phyloP scores from a whole-genome alignment of 2,888 invertebrate species.

The Volucella bombylans region DNA sequence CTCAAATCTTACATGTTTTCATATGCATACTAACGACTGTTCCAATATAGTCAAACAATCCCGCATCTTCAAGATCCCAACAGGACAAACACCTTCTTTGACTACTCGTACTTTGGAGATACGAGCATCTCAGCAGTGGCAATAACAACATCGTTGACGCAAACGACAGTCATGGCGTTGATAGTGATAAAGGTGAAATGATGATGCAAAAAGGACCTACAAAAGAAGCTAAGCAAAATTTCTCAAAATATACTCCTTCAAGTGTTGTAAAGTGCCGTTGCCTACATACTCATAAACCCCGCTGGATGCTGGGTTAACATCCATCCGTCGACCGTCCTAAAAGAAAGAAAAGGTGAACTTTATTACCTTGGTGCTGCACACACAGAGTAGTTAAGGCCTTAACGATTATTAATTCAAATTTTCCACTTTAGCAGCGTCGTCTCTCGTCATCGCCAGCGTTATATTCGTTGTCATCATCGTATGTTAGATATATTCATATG shows the following conservation, averaged over 20 bases:
- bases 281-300: conserved; percentile 33
- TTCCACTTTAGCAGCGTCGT: conserved; percentile 55
- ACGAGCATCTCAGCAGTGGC: conserved; percentile 25
- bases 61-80: conserved; percentile 29
- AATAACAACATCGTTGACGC: conserved; percentile 3
- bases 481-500: background rate
- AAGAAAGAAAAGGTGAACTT: conserved; percentile 63
- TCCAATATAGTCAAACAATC: conserved; percentile 29
- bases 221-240: conserved; percentile 1
- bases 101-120: conserved; percentile 14
- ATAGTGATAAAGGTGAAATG: conserved; percentile 38
- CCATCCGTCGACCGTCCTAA: conserved; percentile 20
- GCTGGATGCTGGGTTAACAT: background rate
- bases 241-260: conserved; percentile 39
- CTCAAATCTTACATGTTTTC: conserved; percentile 7
- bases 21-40: conserved; percentile 44
- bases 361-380: conserved; percentile 63
- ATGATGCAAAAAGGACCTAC: conserved; percentile 39
- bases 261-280: conserved; percentile 52
- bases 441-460: background rate
- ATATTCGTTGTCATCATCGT: background rate
- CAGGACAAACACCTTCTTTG: conserved; percentile 15
- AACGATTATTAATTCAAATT: conserved; percentile 73
- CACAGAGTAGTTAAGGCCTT: conserved; percentile 60
- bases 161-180: conserved; percentile 32